Conservation (phyloP, 2,888 invertebrate genomes). For the Caradrina clavipalpis region DNA sequence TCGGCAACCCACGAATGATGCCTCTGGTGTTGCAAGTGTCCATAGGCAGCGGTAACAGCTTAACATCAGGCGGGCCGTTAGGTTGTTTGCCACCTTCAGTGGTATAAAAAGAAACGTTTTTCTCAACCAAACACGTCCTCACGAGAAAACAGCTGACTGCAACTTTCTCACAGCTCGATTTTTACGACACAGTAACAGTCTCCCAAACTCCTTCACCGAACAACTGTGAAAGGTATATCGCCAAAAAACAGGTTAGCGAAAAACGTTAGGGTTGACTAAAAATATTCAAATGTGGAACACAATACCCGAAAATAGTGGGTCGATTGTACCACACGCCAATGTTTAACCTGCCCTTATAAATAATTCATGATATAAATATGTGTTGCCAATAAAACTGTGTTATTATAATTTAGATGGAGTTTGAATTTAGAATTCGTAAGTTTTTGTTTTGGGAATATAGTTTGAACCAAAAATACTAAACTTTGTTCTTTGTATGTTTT, state of each 20-base stretch:
- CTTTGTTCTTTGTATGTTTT: not conserved
- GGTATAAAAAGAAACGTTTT: slow-evolving; percentile 37
- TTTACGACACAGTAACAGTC: slow-evolving; percentile 8
- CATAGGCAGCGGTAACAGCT: no score
- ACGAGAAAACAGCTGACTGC: slow-evolving; percentile 34
- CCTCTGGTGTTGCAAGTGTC: no score
- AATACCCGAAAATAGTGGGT: slow-evolving; percentile 71
- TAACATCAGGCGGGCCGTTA: no score
- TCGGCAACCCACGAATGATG: no score
- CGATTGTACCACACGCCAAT: slow-evolving; percentile 56
- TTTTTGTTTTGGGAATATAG: slow-evolving; percentile 9
- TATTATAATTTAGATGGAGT: slow-evolving; percentile 47
- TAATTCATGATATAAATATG: slow-evolving; percentile 63
- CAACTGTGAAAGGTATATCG: slow-evolving; percentile 42
- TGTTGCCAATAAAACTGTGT: slow-evolving; percentile 51
- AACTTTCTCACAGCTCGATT: slow-evolving; percentile 6
- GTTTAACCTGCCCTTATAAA: slow-evolving; percentile 68
- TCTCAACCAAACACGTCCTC: slow-evolving; percentile 15
- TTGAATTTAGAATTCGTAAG: slow-evolving; percentile 32
- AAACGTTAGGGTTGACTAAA: slow-evolving; percentile 71
- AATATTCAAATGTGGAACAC: slow-evolving; percentile 80
- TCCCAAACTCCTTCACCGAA: slow-evolving; percentile 17
- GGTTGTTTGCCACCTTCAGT: no score
- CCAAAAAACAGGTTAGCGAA: slow-evolving; percentile 72
- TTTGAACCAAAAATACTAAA: not conserved